phyloP scores from a whole-genome alignment of 2,113 vertebrate species.

The Mystacornis crossleyi region DNA sequence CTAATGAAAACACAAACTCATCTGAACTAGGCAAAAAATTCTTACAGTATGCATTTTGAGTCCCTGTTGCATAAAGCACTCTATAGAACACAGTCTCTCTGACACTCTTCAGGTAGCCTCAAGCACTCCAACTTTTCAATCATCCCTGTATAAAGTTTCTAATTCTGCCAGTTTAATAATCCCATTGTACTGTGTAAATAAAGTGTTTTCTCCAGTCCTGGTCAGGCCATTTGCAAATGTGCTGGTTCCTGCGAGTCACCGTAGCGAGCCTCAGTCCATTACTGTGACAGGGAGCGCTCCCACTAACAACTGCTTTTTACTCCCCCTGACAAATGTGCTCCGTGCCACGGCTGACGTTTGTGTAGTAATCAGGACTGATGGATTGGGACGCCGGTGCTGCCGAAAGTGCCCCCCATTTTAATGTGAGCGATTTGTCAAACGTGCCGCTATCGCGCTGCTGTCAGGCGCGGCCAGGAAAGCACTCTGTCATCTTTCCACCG shows the following conservation, averaged over 20 bases:
- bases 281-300: slow-evolving; percentile 81
- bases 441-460: slow-evolving; percentile 80
- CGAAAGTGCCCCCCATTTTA: slow-evolving; percentile 84
- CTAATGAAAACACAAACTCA: background rate
- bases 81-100: background rate
- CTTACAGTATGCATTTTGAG: background rate
- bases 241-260: slow-evolving; percentile 51
- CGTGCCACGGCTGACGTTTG: slow-evolving; percentile 81
- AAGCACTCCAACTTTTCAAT: background rate
- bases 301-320: slow-evolving; percentile 86
- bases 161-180: background rate
- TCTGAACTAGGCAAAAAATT: background rate
- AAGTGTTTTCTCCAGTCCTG: slow-evolving; percentile 20
- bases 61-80: background rate
- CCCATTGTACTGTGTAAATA: background rate
- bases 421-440: slow-evolving; percentile 83
- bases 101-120: background rate
- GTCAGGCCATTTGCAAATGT: slow-evolving; percentile 50
- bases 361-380: slow-evolving; percentile 90
- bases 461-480: slow-evolving; percentile 73
- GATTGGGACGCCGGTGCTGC: slow-evolving; percentile 81
- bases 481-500: slow-evolving; percentile 82
- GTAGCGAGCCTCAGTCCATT: slow-evolving; percentile 71
- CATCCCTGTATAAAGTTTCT: background rate
- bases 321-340: slow-evolving; percentile 82